Evolutionary conservation across 2,888 invertebrate species (phyloP), one percentile per base, ranked within the genome.

Genomic region (Xestia rhomboidea): DNA sequence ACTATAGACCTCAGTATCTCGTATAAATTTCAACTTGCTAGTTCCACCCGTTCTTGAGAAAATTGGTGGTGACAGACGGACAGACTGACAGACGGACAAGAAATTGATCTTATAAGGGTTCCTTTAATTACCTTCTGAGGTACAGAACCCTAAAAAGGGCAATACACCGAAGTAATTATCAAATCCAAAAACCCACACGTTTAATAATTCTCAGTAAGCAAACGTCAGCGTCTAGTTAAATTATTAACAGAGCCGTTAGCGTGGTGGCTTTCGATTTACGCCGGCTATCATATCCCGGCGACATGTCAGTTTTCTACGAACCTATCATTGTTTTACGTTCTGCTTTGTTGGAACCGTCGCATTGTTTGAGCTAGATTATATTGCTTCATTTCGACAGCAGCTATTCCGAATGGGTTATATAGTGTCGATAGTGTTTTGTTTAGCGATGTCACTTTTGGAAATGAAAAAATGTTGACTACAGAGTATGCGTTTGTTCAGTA

Each of bases 241-340:
- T 89, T 87, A 89, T 89, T 89, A 88, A 90, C 88, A 89, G 79
- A 81, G 68, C 75, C 76, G 85, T 84, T 83, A 85, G 83, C 77
- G 21, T 15, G 44, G 68, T 54, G 71, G 72, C 49, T 83, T 86
- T 87, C 84, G 84, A 86, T 88, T 88, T 85, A 87, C 80, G 64
- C n/a, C 24, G 27, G 21, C 72, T 27, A 46, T 49, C 74, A 73
- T 68, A 79, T 30, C 18, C 51, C 24, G 34, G 6, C 51, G 54
- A 76, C 68, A 67, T 74, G 75, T 73, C 77, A 63, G 67, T 51
- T 75, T 64, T 76, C 73, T 76, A 27, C 51, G 63, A 72, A 77
- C 66, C 60, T 66, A 24, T 73, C 15, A 41, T 68, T 72, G 46
- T 62, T 49, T 62, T 24, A 60, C n/a, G 30, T 70, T 41, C 46